Conservation (phyloP, 1,140 invertebrate genomes). For the Sitobion miscanthi region DNA sequence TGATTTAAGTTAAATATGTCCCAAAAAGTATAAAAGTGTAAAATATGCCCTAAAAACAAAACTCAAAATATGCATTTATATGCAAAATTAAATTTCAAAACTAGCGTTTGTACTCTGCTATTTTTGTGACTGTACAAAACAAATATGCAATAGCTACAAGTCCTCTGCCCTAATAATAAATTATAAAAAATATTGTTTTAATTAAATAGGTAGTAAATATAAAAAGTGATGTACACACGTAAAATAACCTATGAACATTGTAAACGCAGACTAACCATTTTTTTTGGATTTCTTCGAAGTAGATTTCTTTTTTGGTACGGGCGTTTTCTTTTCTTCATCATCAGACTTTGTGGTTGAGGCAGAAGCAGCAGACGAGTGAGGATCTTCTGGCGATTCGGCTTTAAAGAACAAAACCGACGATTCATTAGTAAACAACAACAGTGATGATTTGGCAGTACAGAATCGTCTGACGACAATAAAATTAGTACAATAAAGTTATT, state of each 20-base stretch:
- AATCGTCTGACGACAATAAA: not conserved
- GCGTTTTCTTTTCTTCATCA: not conserved
- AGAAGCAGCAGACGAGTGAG: not conserved
- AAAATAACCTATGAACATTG: no score
- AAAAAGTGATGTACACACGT: not conserved
- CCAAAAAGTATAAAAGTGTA: no score
- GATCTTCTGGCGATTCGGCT: not conserved
- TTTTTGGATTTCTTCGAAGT: not conserved
- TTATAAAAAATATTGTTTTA: not conserved
- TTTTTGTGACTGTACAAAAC: no score
- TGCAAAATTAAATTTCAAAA: no score
- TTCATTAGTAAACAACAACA: not conserved
- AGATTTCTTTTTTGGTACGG: not conserved
- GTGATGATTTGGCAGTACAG: not conserved
- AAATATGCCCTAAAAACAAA: no score
- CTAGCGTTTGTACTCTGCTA: no score
- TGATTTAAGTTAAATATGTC: no score
- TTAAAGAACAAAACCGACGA: not conserved
- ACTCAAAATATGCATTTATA: no score
- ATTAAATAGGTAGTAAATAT: not conserved
- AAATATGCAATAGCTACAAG: no score
- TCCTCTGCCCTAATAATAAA: not conserved
- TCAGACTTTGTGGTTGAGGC: not conserved
- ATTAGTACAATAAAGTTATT: not conserved
- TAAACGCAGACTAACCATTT: not conserved